phyloP scores from a whole-genome alignment of 2,797 vertebrate species.

The Salarias fasciatus region DNA sequence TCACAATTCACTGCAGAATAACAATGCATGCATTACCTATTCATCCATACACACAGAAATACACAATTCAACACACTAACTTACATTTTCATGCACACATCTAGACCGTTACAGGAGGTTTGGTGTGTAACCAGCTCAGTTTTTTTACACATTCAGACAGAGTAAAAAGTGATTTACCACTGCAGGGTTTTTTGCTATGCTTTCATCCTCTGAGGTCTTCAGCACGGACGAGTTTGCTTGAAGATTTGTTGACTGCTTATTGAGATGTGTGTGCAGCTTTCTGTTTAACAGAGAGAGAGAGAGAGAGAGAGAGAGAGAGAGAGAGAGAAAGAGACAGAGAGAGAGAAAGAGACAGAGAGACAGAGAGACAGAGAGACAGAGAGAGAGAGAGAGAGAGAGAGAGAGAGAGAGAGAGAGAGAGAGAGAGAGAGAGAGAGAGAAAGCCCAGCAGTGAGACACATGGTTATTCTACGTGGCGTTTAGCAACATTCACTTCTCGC shows the following conservation, averaged over 20 bases:
- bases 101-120: too few species aligned
- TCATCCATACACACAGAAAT: too few species aligned
- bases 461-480: background rate
- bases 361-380: too few species aligned
- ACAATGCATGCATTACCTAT: too few species aligned
- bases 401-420: constrained; percentile 41
- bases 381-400: constrained; percentile 40
- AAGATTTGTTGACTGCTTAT: constrained; percentile 62
- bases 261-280: constrained; percentile 73
- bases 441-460: constrained; percentile 16
- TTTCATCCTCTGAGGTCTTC: constrained; percentile 75
- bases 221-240: constrained; percentile 58
- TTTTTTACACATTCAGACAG: background rate
- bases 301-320: too few species aligned
- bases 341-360: too few species aligned
- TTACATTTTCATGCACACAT: too few species aligned
- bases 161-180: constrained; percentile 67
- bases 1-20: too few species aligned
- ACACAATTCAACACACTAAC: too few species aligned
- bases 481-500: background rate
- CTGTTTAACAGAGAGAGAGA: constrained; percentile 62
- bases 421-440: constrained; percentile 37
- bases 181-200: constrained; percentile 69
- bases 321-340: too few species aligned
- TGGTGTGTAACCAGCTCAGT: too few species aligned